These are phyloP conservation scores for Myrmophylax atrothorax DNA, from an alignment of 2,113 vertebrate genomes.

Conservation along the genomic window DNA sequence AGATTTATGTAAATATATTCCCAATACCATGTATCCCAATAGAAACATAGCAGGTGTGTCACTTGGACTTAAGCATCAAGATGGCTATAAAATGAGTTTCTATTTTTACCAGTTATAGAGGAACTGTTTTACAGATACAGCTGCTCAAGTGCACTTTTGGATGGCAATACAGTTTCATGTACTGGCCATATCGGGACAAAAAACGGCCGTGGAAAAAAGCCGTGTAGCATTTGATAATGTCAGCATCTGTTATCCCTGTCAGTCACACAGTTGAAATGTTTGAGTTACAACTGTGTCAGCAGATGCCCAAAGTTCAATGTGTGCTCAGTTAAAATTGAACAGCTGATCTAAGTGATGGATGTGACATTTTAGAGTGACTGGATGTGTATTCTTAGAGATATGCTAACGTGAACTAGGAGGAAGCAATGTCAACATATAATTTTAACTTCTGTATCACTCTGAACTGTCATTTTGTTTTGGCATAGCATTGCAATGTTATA, in stretches of 20 bases:
- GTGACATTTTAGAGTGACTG: conserved; percentile 80
- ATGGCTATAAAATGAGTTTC: conserved; percentile 75
- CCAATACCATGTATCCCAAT: conserved; percentile 55
- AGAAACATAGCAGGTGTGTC: conserved; percentile 74
- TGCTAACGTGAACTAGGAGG: conserved; percentile 67
- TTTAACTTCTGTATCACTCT: conserved; percentile 63
- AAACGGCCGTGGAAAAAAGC: conserved; percentile 81
- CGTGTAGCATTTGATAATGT: conserved; percentile 95
- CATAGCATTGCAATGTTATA: conserved; percentile 19
- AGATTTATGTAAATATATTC: conserved; percentile 66
- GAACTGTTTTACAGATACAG: conserved; percentile 78
- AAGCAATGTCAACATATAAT: conserved; percentile 60
- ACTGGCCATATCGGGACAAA: conserved; percentile 97
- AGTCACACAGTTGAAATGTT: conserved; percentile 87
- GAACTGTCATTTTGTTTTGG: conserved; percentile 56
- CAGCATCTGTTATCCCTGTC: conserved; percentile 98
- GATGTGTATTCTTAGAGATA: conserved; percentile 69
- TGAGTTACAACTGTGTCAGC: conserved; percentile 85
- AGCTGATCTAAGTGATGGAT: conserved; percentile 82
- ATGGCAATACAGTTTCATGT: conserved; percentile 82
- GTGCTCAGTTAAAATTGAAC: conserved; percentile 79
- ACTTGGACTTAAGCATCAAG: conserved; percentile 71
- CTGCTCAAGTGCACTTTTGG: conserved; percentile 83
- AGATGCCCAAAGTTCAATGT: conserved; percentile 82
- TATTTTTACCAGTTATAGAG: conserved; percentile 82